Evolutionary conservation across 1,140 invertebrate genomes (phyloP).

Genomic region (Lepidurus apus): DNA sequence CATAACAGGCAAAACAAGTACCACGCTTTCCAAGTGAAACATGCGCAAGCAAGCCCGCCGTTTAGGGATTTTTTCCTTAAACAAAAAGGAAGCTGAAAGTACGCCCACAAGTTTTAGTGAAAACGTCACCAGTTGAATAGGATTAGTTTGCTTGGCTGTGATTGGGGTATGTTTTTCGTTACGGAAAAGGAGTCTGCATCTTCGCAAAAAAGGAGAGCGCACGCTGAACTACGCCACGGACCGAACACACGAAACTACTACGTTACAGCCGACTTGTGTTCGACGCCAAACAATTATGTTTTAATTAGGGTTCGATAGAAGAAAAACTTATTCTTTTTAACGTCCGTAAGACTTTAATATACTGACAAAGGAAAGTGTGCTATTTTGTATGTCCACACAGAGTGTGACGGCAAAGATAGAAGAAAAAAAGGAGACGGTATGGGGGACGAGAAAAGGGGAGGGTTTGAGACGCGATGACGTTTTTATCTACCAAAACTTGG

Average conservation of each 20-base stretch:
- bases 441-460: slow-evolving; percentile 35
- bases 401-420: slow-evolving; percentile 7
- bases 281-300: neutral
- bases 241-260: neutral
- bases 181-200: neutral
- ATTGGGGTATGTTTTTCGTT: neutral
- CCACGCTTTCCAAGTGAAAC: neutral
- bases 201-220: neutral
- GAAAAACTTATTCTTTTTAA: neutral
- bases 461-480: slow-evolving; percentile 43
- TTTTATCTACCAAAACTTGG: slow-evolving; percentile 82
- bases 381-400: neutral
- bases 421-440: slow-evolving; percentile 31
- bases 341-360: neutral
- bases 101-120: slow-evolving; percentile 25
- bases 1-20: slow-evolving; percentile 10
- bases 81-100: slow-evolving; percentile 7
- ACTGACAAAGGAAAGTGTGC: neutral
- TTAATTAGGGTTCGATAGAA: neutral
- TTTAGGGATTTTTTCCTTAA: neutral
- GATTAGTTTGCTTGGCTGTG: neutral
- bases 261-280: neutral
- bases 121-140: slow-evolving; percentile 3
- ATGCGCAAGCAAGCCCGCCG: slow-evolving; percentile 7
- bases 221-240: neutral